phyloP scores from a whole-genome alignment of 2,888 invertebrate genomes.

The Xanthostigma xanthostigma region DNA sequence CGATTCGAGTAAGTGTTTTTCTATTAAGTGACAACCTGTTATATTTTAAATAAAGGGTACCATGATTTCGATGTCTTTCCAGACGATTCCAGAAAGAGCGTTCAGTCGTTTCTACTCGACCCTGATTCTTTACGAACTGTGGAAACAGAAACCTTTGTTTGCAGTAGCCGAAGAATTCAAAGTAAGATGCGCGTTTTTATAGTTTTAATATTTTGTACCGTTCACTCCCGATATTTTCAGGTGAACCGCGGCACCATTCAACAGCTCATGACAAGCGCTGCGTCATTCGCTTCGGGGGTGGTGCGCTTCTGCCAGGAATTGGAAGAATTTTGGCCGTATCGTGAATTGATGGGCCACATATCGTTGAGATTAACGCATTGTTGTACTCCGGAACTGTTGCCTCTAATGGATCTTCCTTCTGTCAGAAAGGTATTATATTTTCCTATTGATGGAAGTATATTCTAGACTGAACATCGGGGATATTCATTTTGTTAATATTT shows the following conservation, averaged over 20 bases:
- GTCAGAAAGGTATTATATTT: conserved; percentile 54
- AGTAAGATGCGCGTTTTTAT: conserved; percentile 13
- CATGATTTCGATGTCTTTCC: conserved; percentile 15
- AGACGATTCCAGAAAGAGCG: conserved; percentile 44
- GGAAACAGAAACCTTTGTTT: conserved; percentile 50
- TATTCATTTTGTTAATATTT: conserved; percentile 3
- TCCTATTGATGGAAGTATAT: neutral
- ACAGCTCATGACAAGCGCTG: conserved; percentile 51
- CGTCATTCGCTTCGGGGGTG: conserved; percentile 62
- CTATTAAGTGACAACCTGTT: neutral
- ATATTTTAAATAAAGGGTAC: neutral
- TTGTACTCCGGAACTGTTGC: conserved; percentile 61
- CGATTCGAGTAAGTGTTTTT: conserved; percentile 36
- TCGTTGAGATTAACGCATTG: conserved; percentile 64
- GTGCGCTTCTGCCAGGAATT: conserved; percentile 66
- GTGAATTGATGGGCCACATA: conserved; percentile 58
- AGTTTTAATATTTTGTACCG: neutral
- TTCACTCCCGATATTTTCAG: conserved; percentile 27
- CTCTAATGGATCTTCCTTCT: conserved; percentile 75
- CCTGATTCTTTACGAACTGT: conserved; percentile 67
- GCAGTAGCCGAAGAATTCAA: conserved; percentile 54
- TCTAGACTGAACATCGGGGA: neutral
- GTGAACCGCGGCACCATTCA: conserved; percentile 70
- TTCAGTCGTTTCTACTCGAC: conserved; percentile 72
- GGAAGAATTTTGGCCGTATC: conserved; percentile 68